Percentiles rank a stretch among this genome's conserved stretches.
phyloP scores from a whole-genome alignment of 2,888 invertebrate genomes.

The Erannis defoliaria region DNA sequence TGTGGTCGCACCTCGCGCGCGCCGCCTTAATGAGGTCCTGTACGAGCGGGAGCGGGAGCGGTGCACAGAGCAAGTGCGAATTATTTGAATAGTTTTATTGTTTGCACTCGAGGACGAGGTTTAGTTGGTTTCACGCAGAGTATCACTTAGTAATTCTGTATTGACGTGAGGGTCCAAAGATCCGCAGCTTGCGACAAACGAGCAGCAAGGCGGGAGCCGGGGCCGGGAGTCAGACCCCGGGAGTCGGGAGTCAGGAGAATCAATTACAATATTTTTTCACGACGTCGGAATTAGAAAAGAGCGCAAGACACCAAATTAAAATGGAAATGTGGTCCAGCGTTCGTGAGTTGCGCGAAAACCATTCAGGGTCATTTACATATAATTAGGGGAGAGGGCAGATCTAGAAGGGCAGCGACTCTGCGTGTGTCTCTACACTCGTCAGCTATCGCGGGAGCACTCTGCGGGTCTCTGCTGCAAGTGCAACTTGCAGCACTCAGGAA shows the following conservation, averaged over 20 bases:
- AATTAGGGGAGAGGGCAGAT: conserved; percentile 45
- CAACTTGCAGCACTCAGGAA: no score
- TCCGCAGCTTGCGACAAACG: background rate
- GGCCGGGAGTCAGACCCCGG: background rate
- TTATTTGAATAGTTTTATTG: no score
- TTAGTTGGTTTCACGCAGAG: background rate
- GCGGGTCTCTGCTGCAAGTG: no score
- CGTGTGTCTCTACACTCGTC: no score
- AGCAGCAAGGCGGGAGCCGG: background rate
- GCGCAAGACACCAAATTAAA: conserved; percentile 58
- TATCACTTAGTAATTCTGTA: background rate
- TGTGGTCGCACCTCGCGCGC: no score
- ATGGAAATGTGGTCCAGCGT: conserved; percentile 57
- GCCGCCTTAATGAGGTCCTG: background rate
- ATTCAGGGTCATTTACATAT: conserved; percentile 58
- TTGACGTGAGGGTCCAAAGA: background rate
- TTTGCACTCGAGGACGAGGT: no score
- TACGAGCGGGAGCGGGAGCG: background rate
- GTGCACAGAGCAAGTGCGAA: background rate
- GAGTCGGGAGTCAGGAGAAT: background rate
- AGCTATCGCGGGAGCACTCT: background rate
- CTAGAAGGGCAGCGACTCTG: conserved; percentile 11
- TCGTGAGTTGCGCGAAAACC: conserved; percentile 52
- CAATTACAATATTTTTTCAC: conserved; percentile 35
- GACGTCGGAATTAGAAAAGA: conserved; percentile 42